Percentiles rank a stretch among this genome's conserved stretches.
Conservation (phyloP, 2,888 invertebrate genomes). For the Nesidiocoris tenuis region DNA sequence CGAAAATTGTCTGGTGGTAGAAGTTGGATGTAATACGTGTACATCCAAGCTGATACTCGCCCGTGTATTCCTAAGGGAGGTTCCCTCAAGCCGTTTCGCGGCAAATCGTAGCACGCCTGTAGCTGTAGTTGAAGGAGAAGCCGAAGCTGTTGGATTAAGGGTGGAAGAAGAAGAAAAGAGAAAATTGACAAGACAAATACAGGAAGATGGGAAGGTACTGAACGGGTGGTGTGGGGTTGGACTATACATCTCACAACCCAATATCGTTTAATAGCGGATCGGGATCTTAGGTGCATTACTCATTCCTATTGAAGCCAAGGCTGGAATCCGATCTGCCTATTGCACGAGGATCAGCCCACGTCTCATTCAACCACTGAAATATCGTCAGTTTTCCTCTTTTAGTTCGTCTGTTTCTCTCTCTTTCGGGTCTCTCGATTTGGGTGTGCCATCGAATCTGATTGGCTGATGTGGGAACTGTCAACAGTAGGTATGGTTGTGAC, state of each 20-base stretch:
- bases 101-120: neutral
- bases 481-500: no score
- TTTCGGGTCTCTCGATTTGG: conserved; percentile 11
- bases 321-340: neutral
- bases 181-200: neutral
- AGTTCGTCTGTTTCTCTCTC: conserved; percentile 9
- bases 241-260: conserved; percentile 23
- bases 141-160: neutral
- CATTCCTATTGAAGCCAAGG: conserved; percentile 19
- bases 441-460: conserved; percentile 1
- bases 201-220: neutral
- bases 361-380: neutral
- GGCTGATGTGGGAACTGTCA: no score
- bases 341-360: neutral
- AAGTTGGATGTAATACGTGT: no score
- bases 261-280: conserved; percentile 29
- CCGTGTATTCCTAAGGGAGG: no score
- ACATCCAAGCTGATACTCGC: no score
- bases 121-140: neutral
- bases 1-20: no score
- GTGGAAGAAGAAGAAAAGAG: neutral
- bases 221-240: no score
- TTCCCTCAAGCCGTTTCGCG: neutral
- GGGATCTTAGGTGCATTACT: conserved; percentile 20
- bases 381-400: conserved; percentile 26